Evolutionary conservation across 2,888 invertebrate genomes (phyloP).

Genomic region (Cryptosula pallasiana): DNA sequence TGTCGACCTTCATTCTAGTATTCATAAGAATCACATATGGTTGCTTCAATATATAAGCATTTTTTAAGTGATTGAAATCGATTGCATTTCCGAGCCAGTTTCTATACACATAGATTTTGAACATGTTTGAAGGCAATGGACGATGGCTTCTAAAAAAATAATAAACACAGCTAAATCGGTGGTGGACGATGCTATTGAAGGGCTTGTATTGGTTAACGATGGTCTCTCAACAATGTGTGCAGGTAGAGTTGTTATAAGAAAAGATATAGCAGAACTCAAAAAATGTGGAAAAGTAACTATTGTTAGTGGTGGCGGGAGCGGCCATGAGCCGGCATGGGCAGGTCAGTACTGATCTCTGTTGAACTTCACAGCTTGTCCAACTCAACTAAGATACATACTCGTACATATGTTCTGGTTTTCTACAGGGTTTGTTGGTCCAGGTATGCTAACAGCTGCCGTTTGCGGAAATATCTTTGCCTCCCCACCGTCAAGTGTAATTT

Average conservation of each 20-base stretch:
- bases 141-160: conserved; percentile 34
- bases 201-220: conserved; percentile 58
- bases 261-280: conserved; percentile 56
- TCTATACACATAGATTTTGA: too few species aligned
- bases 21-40: too few species aligned
- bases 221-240: conserved; percentile 57
- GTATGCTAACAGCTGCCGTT: conserved; percentile 73
- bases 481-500: conserved; percentile 66
- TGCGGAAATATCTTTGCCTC: conserved; percentile 72
- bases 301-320: conserved; percentile 75
- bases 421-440: conserved; percentile 70
- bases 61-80: too few species aligned
- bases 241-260: conserved; percentile 58
- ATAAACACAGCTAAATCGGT: conserved; percentile 38
- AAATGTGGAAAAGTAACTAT: conserved; percentile 55
- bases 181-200: conserved; percentile 56
- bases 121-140: too few species aligned
- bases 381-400: not conserved
- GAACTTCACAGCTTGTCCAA: conserved; percentile 1
- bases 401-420: not conserved
- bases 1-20: too few species aligned
- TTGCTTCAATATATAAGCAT: too few species aligned
- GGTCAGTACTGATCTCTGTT: conserved; percentile 36
- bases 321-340: conserved; percentile 69
- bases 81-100: too few species aligned